Conservation (phyloP, 2,113 vertebrate species). For the Chloropsis hardwickii region DNA sequence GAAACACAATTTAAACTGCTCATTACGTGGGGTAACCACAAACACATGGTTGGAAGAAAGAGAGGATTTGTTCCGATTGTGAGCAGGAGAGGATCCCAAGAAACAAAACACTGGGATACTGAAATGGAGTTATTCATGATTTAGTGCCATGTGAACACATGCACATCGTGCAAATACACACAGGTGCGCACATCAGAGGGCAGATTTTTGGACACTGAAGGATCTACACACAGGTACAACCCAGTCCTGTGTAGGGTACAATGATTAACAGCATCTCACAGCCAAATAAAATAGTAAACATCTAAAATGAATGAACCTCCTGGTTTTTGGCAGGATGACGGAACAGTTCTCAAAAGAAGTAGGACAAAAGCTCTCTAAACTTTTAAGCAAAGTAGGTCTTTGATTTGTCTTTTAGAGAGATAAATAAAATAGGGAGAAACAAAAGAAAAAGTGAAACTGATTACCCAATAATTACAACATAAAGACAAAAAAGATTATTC, state of each 20-base stretch:
- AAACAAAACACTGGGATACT: neutral
- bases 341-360: neutral
- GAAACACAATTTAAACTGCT: neutral
- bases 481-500: neutral
- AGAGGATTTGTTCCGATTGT: neutral
- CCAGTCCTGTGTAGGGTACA: no score
- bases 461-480: neutral
- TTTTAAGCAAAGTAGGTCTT: neutral
- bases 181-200: neutral
- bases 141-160: neutral
- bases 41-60: neutral
- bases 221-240: neutral
- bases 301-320: neutral
- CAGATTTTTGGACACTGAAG: neutral
- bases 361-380: neutral
- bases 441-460: neutral
- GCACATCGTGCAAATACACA: accelerated
- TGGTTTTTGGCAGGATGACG: neutral
- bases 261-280: neutral
- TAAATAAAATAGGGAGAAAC: neutral
- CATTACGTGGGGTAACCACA: neutral
- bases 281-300: neutral
- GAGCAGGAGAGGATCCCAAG: neutral
- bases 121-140: neutral
- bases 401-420: neutral